phyloP scores from a whole-genome alignment of 2,888 invertebrate species.

The Tetragnatha montana region DNA sequence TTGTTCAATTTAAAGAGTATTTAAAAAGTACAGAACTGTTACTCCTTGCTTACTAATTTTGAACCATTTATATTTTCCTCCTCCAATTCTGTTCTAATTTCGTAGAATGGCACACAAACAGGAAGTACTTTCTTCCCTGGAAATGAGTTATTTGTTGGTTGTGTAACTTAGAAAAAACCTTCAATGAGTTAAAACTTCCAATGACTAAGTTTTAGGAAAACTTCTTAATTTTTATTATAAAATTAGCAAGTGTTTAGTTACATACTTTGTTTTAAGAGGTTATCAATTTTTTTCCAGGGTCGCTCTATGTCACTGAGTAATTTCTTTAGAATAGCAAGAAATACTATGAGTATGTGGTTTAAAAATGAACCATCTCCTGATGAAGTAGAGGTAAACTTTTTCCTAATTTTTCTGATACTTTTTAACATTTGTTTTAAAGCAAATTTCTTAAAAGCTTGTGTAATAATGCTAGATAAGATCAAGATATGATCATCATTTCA shows the following conservation, averaged over 20 bases:
- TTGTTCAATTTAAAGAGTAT: too few relatives aligned
- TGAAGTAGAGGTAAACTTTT: slow-evolving; percentile 82
- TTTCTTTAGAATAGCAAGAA: slow-evolving; percentile 87
- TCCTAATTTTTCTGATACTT: neutral
- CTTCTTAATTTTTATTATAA: neutral
- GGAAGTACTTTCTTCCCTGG: too few relatives aligned
- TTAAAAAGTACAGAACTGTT: too few relatives aligned
- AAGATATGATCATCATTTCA: neutral
- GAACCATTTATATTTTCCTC: too few relatives aligned
- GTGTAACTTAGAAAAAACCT: too few relatives aligned
- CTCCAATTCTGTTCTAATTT: too few relatives aligned
- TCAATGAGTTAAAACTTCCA: too few relatives aligned
- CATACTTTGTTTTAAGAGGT: neutral
- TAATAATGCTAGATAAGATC: neutral
- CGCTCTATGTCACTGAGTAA: slow-evolving; percentile 87
- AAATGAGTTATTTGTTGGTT: too few relatives aligned
- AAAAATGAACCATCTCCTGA: slow-evolving; percentile 80
- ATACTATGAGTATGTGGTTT: slow-evolving; percentile 88
- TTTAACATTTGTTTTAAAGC: neutral
- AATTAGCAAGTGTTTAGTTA: neutral
- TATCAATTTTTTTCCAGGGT: slow-evolving; percentile 77
- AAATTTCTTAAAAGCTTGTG: neutral
- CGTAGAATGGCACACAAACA: too few relatives aligned
- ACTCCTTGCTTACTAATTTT: too few relatives aligned
- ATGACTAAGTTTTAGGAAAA: too few relatives aligned